Evolutionary conservation across 2,113 vertebrate species (phyloP).

Genomic region (Phyllostomus discolor): DNA sequence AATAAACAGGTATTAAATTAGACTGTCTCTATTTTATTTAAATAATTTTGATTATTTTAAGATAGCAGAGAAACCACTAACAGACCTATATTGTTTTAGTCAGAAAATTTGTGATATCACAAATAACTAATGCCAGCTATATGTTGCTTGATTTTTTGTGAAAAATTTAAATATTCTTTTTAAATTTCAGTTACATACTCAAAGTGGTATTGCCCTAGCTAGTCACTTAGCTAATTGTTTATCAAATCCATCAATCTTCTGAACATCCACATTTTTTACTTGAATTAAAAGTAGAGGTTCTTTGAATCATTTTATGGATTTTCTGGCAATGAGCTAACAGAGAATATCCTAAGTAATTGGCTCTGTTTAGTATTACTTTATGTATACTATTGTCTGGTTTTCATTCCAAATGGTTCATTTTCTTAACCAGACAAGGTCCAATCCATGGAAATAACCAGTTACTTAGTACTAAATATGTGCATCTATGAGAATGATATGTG

Average conservation of each 20-base stretch:
- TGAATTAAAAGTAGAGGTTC: constrained; percentile 11
- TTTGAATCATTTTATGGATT: background rate
- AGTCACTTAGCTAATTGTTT: constrained; percentile 2
- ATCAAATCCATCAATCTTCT: constrained; percentile 23
- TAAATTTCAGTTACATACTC: background rate
- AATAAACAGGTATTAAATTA: background rate
- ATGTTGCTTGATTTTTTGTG: background rate
- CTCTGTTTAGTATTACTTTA: background rate
- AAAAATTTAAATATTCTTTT: background rate
- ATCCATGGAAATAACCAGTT: background rate
- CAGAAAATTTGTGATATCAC: background rate
- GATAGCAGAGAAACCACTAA: background rate
- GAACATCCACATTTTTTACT: background rate
- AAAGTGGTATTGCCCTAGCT: background rate
- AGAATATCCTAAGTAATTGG: background rate
- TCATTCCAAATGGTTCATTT: background rate
- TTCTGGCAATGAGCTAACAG: background rate
- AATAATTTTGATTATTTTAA: background rate
- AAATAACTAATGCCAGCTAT: background rate
- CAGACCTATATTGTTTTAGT: background rate
- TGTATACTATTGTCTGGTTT: background rate
- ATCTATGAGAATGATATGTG: background rate
- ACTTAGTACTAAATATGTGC: background rate
- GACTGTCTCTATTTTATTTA: background rate
- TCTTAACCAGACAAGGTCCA: background rate